Conservation (phyloP, 2,797 vertebrate species). For the Onychomys torridus region DNA sequence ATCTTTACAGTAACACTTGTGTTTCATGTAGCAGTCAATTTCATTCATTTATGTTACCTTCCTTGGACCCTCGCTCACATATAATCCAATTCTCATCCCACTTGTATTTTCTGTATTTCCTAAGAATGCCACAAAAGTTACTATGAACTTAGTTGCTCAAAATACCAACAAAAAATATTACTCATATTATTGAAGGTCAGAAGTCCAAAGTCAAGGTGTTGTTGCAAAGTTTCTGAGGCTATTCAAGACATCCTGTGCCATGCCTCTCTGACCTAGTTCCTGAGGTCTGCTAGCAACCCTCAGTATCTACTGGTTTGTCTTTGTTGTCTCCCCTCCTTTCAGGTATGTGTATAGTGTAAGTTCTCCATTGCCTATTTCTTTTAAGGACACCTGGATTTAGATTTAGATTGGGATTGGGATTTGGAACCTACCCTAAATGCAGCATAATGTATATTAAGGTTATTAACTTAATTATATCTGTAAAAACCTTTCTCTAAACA, state of each 20-base stretch:
- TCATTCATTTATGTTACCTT: constrained; percentile 25
- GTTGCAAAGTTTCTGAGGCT: neutral
- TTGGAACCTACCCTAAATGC: neutral
- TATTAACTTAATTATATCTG: neutral
- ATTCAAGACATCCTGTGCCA: neutral
- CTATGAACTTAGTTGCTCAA: constrained; percentile 12
- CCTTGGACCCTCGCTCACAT: neutral
- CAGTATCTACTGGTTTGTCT: neutral
- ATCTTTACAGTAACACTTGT: constrained; percentile 10
- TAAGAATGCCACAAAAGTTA: neutral
- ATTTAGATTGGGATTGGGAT: neutral
- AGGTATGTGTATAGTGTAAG: neutral
- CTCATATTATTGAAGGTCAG: neutral
- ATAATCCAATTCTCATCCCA: neutral
- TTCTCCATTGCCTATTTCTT: neutral
- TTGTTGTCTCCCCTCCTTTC: neutral
- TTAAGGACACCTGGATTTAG: neutral
- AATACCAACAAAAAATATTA: neutral
- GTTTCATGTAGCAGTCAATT: neutral
- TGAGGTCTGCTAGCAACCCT: neutral
- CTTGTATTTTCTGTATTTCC: neutral
- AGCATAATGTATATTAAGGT: neutral
- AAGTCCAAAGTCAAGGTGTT: constrained; percentile 39
- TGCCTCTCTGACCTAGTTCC: neutral
- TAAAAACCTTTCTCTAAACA: constrained; percentile 15